Evolutionary conservation across 2,888 invertebrate genomes (phyloP), one percentile per base, ranked within the genome.

Genomic region (Megalurothrips usitatus): DNA sequence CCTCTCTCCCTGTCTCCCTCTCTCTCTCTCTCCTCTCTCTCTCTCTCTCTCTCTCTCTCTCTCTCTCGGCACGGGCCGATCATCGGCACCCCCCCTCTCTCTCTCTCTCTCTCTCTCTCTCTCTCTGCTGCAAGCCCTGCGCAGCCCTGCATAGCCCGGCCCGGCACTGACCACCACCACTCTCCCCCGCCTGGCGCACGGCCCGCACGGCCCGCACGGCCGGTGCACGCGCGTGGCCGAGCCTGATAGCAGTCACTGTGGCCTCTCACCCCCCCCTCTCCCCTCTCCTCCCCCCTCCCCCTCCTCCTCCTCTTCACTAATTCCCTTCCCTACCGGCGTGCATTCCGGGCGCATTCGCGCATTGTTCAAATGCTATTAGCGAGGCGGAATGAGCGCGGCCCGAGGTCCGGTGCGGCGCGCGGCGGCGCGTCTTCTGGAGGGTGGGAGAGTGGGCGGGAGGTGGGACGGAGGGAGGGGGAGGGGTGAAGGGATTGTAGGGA

Each of bases 321-420:
- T 43, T 43, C 58, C 58, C 58, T 58, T 58, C 19, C 58, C 52
- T 52, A 52, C 52, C 34, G 58, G 19, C 58, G 58, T n/a, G 58
- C 58, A 58, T n/a, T 17, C 58, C 58, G 17, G 26, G 23, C 68
- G 58, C 58, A 58, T 19, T 58, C 26, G 68, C 23, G 68, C 26
- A 75, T 75, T 75, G 68, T 75, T 75, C 68, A 75, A 75, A 75
- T 75, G 68, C 68, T 75, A 75, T 75, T 75, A 75, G 26, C 23
- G 68, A 12, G 68, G 26, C 23, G 12, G 26, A 26, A 75, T 75
- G 68, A 75, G 23, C 68, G 23, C 68, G 68, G 68, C 11, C 68
- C 68, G 26, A 26, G 23, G 68, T 26, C 68, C 68, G 23, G 68
- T 0, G 11, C 23, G 23, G n/a, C 68, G 23, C 23, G n/a, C 23